Evolutionary conservation across 2,113 vertebrate species (phyloP), one percentile per base, ranked within the genome.

Genomic region (Syngnathus floridae): DNA sequence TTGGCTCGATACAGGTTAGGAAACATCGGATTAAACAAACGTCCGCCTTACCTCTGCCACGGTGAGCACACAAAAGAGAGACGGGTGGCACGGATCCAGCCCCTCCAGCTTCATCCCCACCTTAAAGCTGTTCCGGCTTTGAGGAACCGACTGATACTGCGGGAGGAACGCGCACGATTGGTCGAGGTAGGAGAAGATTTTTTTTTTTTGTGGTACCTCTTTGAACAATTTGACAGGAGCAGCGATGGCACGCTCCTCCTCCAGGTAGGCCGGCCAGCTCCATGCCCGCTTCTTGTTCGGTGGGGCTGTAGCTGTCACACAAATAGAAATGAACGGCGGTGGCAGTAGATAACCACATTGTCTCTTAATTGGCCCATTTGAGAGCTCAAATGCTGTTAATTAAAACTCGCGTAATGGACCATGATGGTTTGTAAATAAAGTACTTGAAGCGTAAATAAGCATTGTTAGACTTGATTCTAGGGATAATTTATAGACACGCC

Each of bases 61-160:
- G 0, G 92, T 94, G 49, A 98, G 93, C 55, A 98, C 94, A 48
- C 96, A 99, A 81, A 98, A 97, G 45, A 97, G 90, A 0, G 97
- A 95, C 13, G 96, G 95, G 67, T 98, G 97, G 57, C 93, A 94
- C 0, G 96, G 96, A 79, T 98, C 97, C 70, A 99, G 90, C 0
- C 96, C 97, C 83, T 99, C 97, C 71, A 99, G 84, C 79, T 97
- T 98, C 95, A 97, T 98, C 70, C 97, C 95, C 37, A 93, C 93
- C 84, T 95, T 98, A 84, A 99, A 99, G 46, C 92, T 91, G 4
- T 98, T 99, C 78, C 96, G 94, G 79, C 94, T 97, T 73, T 99
- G 97, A 1, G 97, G 97, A 68, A 99, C 92, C 0, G 94, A 93
- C 22, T 99, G 97, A 75, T 94, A 94, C 97, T 99, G 79, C 17